These are phyloP conservation scores for Fundulus diaphanus DNA, from an alignment of 2,797 vertebrate genomes.

Conservation along the genomic window DNA sequence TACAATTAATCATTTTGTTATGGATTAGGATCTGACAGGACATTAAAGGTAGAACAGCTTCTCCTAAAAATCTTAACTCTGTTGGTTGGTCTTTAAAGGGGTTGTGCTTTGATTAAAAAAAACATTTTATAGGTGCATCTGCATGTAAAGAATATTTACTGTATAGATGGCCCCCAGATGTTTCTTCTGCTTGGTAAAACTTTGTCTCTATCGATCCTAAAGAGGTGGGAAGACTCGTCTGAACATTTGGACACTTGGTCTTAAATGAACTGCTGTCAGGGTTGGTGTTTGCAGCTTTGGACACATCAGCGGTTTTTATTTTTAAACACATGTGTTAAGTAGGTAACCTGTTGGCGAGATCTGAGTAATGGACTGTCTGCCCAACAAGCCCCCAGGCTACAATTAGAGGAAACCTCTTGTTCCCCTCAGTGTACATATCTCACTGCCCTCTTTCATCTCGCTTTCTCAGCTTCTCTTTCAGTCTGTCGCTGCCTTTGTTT, in stretches of 20 bases:
- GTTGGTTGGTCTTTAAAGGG: neutral
- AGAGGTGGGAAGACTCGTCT: too few species aligned
- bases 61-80: neutral
- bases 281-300: conserved; percentile 38
- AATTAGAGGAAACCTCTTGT: conserved; percentile 69
- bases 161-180: neutral
- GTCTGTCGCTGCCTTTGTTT: conserved; percentile 31
- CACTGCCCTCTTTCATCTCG: conserved; percentile 25
- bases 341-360: conserved; percentile 69
- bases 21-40: neutral
- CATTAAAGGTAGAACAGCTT: neutral
- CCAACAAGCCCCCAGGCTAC: conserved; percentile 68
- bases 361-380: conserved; percentile 72
- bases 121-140: neutral
- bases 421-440: conserved; percentile 50
- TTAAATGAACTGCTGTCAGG: conserved; percentile 35
- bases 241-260: neutral
- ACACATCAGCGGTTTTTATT: conserved; percentile 71
- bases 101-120: neutral
- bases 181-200: neutral
- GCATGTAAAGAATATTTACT: neutral
- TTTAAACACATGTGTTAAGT: conserved; percentile 64
- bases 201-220: neutral
- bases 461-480: conserved; percentile 23
- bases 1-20: neutral